Percentiles rank a stretch among this genome's conserved stretches.
These are phyloP conservation scores for Philypnodon macrostomus DNA, from an alignment of 2,797 vertebrate genomes.

Conservation along the genomic window DNA sequence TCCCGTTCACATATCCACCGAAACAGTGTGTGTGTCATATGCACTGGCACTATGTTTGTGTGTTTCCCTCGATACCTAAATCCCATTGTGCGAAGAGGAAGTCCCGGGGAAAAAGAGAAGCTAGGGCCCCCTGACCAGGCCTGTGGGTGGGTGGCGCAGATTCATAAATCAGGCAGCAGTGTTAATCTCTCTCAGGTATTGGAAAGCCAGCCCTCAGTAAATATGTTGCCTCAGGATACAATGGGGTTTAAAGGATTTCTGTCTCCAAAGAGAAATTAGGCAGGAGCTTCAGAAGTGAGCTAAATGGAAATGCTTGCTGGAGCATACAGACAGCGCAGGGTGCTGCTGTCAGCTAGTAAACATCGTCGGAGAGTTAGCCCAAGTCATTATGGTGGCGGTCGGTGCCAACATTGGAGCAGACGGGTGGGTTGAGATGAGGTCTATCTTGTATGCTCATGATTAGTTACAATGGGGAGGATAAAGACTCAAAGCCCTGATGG, in stretches of 20 bases:
- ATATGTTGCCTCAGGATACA: slow-evolving; percentile 96
- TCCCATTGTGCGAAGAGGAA: slow-evolving; percentile 67
- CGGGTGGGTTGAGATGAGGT: slow-evolving; percentile 67
- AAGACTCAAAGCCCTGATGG: slow-evolving; percentile 37
- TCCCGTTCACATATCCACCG: no score
- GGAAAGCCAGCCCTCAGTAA: slow-evolving; percentile 97
- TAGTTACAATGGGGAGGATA: slow-evolving; percentile 64
- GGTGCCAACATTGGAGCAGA: slow-evolving; percentile 67
- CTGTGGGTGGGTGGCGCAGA: slow-evolving; percentile 86
- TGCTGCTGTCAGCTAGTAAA: slow-evolving; percentile 90
- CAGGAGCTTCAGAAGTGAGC: slow-evolving; percentile 88
- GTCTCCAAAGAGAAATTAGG: slow-evolving; percentile 98
- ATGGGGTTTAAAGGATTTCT: slow-evolving; percentile 98
- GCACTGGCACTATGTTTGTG: slow-evolving; percentile 22
- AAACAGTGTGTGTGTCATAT: slow-evolving; percentile 21
- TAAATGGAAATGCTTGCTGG: slow-evolving; percentile 95
- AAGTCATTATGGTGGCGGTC: slow-evolving; percentile 85
- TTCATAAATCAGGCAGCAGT: slow-evolving; percentile 95
- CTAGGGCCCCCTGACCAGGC: slow-evolving; percentile 67
- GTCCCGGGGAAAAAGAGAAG: slow-evolving; percentile 52
- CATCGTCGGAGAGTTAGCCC: slow-evolving; percentile 87
- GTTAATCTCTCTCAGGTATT: slow-evolving; percentile 94
- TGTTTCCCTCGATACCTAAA: slow-evolving; percentile 58
- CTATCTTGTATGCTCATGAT: slow-evolving; percentile 63
- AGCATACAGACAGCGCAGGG: slow-evolving; percentile 84